Base-by-base conservation (phyloP, 2,797 vertebrate species). In the Urocyon cinereoargenteus region DNA sequence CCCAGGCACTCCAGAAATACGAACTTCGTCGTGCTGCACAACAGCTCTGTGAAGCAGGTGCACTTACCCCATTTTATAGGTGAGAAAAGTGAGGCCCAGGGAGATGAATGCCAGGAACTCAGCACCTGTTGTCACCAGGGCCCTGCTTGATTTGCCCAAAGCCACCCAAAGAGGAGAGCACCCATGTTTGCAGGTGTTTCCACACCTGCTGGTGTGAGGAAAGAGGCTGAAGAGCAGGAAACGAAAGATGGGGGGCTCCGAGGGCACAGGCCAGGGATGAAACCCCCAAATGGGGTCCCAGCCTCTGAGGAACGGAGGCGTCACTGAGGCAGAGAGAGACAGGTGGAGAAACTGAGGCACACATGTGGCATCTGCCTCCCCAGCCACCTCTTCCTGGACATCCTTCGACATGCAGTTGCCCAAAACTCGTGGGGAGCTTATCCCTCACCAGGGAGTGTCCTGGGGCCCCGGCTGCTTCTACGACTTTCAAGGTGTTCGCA, bases 361-460 rank as follows among this genome's bases (percentile, higher is more conserved):
- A 12, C 15, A 0, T 5, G 26, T 18, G 2, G 9, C 12, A 4
- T 34, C 26, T 31, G 0, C 85, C 26, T 61, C 22, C 21, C 57
- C 1, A 1, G 3, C 34, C 21, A 4, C 94, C 51, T 57, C 40
- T 22, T 61, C 73, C 3, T 13, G 36, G 28, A 16, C 0, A 21
- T 36, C 53, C 40, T 4, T 1, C 2, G 13, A n/a, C n/a, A 36
- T 28, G 79, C 24, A 28, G 53, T 18, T 64, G 61, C 21, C 12
- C 62, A 11, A 89, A 70, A 53, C 34, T 28, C 31, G 13, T 6
- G 0, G 45, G 19, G 59, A 86, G 36, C 53, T 40, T 34, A 15
- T 40, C 45, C 78, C 81, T 53, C 66, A 53, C 59, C 24, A 24
- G 66, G 78, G 45, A 31, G 57, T 15, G 26, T 45, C 82, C n/a